Evolutionary conservation across 2,113 vertebrate genomes (phyloP), one percentile per base, ranked within the genome.

Genomic region (Mystacornis crossleyi): DNA sequence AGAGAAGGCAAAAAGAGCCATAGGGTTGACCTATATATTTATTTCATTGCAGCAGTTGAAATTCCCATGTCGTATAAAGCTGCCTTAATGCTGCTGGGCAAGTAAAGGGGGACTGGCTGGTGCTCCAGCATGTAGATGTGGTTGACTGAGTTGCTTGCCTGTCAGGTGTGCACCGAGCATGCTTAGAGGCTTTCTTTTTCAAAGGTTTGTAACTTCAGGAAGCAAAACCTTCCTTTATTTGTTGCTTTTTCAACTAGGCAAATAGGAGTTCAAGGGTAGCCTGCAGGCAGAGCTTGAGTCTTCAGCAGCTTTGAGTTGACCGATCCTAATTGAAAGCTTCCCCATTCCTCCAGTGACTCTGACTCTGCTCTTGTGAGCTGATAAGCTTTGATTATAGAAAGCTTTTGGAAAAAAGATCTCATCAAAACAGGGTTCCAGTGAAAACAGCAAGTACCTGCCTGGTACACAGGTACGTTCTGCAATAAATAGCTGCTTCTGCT

Each of bases 21-120:
- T 74, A 67, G 80, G 40, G 29, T 89, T 96, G 92, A 93, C 88
- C 65, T 92, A 67, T 71, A 81, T 93, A 94, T 90, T 91, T 87
- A n/a, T 90, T 81, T 90, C 38, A 64, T 90, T 78, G 74, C 55
- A 88, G 51, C 47, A 62, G 26, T 83, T 93, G 82, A 88, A 92
- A 93, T 90, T 83, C 61, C 33, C 2, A 0, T 77, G 36, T 80
- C 60, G 62, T 87, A 38, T 2, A 91, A 86, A 78, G 58, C 78
- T 88, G 58, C 33, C 66, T 64, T 79, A 80, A 38, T 31, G 81
- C 79, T 86, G 47, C 58, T 42, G 40, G 75, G 78, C 67, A 78
- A 84, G 38, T 48, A 45, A 60, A 34, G 34, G 40, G 43, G n/a
- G 34, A 77, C 58, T 62, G 78, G 26, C 48, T 65, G 53, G 29